A percentile compares a stretch with the other conserved stretches of the same genome.
These are phyloP conservation scores for Helleia helle DNA, from an alignment of 2,888 invertebrate species.

Conservation along the genomic window DNA sequence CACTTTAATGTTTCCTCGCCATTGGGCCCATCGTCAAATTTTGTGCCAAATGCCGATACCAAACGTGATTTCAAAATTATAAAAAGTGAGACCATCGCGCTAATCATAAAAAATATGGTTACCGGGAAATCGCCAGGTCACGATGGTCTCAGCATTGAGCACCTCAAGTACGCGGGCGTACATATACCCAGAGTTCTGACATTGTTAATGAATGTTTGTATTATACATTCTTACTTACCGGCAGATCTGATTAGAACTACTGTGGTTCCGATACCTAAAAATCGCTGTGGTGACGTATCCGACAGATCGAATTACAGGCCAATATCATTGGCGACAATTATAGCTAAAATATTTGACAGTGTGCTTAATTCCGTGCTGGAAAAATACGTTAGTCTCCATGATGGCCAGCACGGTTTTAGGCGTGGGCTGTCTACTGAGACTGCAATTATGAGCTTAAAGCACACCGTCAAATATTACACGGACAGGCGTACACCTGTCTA, in stretches of 20 bases:
- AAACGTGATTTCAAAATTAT: background rate
- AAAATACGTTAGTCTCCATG: background rate
- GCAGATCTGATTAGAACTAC: background rate
- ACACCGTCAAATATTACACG: slow-evolving; percentile 10
- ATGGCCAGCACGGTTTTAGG: background rate
- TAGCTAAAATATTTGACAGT: slow-evolving; percentile 11
- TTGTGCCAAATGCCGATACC: background rate
- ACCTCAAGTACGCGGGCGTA: background rate
- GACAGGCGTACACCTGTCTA: slow-evolving; percentile 1
- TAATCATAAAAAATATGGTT: background rate
- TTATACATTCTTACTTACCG: background rate
- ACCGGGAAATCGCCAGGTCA: background rate
- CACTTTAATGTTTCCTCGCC: background rate
- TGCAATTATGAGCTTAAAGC: slow-evolving; percentile 4
- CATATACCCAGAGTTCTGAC: background rate
- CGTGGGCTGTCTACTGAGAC: slow-evolving; percentile 4
- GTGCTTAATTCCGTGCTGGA: slow-evolving; percentile 5
- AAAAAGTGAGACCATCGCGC: background rate
- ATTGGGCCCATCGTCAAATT: background rate
- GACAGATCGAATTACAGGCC: background rate
- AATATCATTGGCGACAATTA: slow-evolving; percentile 10
- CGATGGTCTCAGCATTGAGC: background rate
- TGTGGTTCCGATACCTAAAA: background rate
- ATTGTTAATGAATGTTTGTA: background rate
- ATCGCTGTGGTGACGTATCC: background rate